phyloP scores from a whole-genome alignment of 2,797 vertebrate genomes.

The Heteromormyrus szaboi region DNA sequence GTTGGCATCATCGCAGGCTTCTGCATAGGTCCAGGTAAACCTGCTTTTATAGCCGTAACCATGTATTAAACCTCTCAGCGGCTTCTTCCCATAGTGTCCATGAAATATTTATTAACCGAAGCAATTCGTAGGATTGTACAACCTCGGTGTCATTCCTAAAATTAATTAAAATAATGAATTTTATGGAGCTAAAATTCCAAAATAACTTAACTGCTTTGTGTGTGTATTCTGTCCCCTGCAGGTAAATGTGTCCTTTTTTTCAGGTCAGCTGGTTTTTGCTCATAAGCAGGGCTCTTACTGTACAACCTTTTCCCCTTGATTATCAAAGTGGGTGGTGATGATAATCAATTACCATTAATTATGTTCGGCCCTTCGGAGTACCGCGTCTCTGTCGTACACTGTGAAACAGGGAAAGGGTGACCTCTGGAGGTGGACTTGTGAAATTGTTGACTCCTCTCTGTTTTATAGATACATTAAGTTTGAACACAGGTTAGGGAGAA shows the following conservation, averaged over 20 bases:
- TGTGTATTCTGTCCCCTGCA: background rate
- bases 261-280: background rate
- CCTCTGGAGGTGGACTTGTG: slow-evolving; percentile 9
- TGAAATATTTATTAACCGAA: background rate
- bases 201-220: background rate
- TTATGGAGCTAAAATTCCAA: slow-evolving; percentile 6
- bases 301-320: background rate
- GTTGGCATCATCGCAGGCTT: slow-evolving; percentile 83
- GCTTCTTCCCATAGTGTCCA: background rate
- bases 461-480: background rate
- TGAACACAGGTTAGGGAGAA: background rate
- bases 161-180: slow-evolving; percentile 5
- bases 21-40: slow-evolving; percentile 84
- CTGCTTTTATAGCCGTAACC: slow-evolving; percentile 19
- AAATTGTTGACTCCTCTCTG: background rate
- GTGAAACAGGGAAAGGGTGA: slow-evolving; percentile 9
- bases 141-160: background rate
- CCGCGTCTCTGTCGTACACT: background rate
- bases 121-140: background rate
- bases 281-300: background rate
- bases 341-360: slow-evolving; percentile 19
- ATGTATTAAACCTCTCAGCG: background rate
- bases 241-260: slow-evolving; percentile 10
- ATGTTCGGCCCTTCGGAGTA: background rate
- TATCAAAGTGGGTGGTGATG: background rate